Evolutionary conservation across 2,113 vertebrate genomes (phyloP).

Genomic region (Seriola rivoliana): DNA sequence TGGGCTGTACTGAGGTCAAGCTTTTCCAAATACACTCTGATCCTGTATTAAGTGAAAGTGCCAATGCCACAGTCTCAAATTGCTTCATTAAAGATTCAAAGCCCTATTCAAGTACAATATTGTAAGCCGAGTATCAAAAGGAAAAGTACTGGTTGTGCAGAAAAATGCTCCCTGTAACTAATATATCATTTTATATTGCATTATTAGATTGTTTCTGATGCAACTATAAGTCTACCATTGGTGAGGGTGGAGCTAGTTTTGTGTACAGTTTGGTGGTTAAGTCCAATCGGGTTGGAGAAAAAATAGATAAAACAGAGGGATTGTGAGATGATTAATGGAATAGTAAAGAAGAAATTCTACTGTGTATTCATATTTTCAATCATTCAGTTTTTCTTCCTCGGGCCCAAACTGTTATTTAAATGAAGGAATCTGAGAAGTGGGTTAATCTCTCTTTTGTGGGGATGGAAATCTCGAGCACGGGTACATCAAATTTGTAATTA

Average conservation of each 20-base stretch:
- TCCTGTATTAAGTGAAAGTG: neutral
- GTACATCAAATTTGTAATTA: neutral
- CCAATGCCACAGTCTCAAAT: neutral
- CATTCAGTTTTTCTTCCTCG: neutral
- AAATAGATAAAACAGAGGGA: too few species aligned
- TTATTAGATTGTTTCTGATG: neutral
- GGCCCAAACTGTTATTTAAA: neutral
- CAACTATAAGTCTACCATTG: neutral
- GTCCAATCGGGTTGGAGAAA: too few species aligned
- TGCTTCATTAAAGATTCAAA: neutral
- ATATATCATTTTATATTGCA: neutral
- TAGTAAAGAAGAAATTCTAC: neutral
- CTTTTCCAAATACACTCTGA: too few species aligned
- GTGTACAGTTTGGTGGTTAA: too few species aligned
- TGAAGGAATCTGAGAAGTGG: neutral
- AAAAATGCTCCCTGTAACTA: neutral
- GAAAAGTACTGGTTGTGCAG: neutral
- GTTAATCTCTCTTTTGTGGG: neutral
- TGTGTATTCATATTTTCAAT: neutral
- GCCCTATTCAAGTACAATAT: neutral
- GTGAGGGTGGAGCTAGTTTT: neutral
- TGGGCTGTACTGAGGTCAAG: too few species aligned
- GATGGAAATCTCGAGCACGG: neutral
- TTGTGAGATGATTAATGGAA: neutral
- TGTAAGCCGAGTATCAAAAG: neutral